phyloP scores from a whole-genome alignment of 1,140 invertebrate species.

The Penaeus japonicus region DNA sequence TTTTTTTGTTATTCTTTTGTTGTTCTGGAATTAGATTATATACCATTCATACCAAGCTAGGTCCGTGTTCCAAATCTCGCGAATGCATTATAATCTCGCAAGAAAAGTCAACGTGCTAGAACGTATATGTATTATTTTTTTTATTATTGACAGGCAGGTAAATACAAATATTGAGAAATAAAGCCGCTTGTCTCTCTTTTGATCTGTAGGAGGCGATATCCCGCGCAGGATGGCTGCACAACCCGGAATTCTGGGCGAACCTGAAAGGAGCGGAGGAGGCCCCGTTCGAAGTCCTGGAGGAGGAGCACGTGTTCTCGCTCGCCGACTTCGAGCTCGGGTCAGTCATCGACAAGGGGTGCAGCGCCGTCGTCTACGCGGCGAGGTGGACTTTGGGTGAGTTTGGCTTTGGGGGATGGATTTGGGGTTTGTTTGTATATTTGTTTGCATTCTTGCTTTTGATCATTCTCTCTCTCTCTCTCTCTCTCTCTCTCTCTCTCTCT shows the following conservation, averaged over 20 bases:
- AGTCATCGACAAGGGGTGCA: slow-evolving; percentile 81
- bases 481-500: too few species aligned
- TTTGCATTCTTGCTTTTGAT: too few species aligned
- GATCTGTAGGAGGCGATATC: slow-evolving; percentile 28
- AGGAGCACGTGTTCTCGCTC: slow-evolving; percentile 62
- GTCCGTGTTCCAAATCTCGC: too few species aligned
- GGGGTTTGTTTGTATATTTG: too few species aligned
- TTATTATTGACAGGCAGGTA: too few species aligned
- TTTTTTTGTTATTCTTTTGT: too few species aligned
- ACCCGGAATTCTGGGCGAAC: slow-evolving; percentile 38
- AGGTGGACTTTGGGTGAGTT: slow-evolving; percentile 64
- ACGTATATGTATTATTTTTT: too few species aligned
- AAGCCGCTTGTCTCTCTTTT: background rate
- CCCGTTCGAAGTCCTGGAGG: background rate
- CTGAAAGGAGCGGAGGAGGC: background rate
- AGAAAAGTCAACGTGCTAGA: too few species aligned
- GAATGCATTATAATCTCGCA: too few species aligned
- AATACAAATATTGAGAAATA: background rate
- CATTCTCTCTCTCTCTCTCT: too few species aligned
- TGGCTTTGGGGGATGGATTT: background rate
- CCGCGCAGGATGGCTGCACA: slow-evolving; percentile 44
- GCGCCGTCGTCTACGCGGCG: slow-evolving; percentile 82
- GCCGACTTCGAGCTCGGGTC: slow-evolving; percentile 75
- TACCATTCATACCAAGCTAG: too few species aligned
- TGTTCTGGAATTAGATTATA: too few species aligned